Conservation (phyloP, 2,113 vertebrate species). For the Blennius ocellaris region DNA sequence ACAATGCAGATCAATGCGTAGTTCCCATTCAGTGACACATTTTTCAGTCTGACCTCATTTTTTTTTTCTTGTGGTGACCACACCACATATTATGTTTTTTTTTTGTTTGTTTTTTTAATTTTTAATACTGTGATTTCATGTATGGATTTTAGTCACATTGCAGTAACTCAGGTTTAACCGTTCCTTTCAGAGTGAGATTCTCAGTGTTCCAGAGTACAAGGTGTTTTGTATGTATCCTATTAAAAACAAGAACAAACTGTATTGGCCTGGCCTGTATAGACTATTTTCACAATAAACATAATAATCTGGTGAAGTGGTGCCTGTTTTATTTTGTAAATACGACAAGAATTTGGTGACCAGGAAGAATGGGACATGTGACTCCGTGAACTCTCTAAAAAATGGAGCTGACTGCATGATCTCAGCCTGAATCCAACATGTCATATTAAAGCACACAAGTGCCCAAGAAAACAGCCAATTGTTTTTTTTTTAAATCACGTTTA, state of each 20-base stretch:
- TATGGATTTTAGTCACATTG: conserved; percentile 29
- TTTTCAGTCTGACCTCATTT: no score
- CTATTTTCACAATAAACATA: conserved; percentile 55
- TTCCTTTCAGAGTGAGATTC: not conserved
- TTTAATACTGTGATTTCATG: conserved; percentile 15
- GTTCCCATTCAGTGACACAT: no score
- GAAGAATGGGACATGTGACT: conserved; percentile 8
- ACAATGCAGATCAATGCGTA: no score
- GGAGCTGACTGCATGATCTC: not conserved
- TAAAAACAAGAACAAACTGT: not conserved
- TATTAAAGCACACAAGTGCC: conserved; percentile 2
- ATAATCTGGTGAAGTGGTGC: conserved; percentile 25
- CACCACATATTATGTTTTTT: not conserved
- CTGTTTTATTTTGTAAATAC: conserved; percentile 62
- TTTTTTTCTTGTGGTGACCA: no score
- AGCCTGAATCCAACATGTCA: not conserved
- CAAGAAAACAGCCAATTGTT: no score
- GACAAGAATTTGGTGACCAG: conserved; percentile 20
- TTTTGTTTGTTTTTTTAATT: not conserved
- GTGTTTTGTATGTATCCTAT: conserved; percentile 20
- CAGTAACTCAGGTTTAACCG: not conserved
- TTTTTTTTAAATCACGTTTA: no score
- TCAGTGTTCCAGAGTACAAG: not conserved
- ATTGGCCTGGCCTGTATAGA: conserved; percentile 22
- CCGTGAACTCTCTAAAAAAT: not conserved